phyloP scores from a whole-genome alignment of 2,113 vertebrate genomes.

The Podarcis cretensis region DNA sequence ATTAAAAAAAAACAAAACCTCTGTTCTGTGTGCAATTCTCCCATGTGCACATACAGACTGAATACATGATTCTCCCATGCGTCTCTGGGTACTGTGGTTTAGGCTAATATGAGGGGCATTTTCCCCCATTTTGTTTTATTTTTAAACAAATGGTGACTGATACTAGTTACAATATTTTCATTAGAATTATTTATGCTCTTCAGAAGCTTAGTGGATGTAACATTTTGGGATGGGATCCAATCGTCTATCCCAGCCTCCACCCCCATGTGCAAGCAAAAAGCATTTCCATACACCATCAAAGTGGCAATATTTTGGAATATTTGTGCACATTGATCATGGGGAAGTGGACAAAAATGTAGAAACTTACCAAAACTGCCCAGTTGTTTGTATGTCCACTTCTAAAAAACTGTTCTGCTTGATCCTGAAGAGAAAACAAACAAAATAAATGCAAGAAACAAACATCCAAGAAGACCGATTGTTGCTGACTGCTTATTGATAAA shows the following conservation, averaged over 20 bases:
- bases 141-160: neutral
- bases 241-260: neutral
- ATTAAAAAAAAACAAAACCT: neutral
- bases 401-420: conserved; percentile 87
- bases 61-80: neutral
- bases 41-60: neutral
- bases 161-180: neutral
- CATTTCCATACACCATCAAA: neutral
- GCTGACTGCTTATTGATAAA: too few species aligned
- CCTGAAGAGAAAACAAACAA: conserved; percentile 70
- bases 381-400: conserved; percentile 97
- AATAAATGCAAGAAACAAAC: neutral
- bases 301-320: neutral
- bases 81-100: neutral
- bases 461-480: rapidly evolving
- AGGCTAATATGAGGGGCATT: neutral
- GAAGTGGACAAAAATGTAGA: neutral
- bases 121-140: neutral
- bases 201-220: neutral
- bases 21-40: neutral
- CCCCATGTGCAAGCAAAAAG: neutral
- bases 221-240: neutral
- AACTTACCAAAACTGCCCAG: conserved; percentile 95
- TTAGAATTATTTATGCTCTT: neutral
- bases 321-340: neutral